A percentile compares a stretch with the other conserved stretches of the same genome.
Conservation (phyloP, 2,113 vertebrate species). For the Eupsittula cactorum region DNA sequence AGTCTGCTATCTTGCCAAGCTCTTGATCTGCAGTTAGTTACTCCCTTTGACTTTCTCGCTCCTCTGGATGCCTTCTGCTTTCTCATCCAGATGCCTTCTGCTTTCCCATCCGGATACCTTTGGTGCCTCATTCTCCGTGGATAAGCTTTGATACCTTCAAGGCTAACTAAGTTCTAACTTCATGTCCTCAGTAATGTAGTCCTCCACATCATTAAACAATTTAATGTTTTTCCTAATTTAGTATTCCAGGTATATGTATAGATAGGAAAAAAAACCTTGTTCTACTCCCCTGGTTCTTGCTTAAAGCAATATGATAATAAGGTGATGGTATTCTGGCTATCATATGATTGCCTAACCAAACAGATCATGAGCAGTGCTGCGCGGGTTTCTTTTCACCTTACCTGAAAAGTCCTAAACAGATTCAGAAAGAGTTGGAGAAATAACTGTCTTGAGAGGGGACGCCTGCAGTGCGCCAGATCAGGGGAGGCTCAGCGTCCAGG, state of each 20-base stretch:
- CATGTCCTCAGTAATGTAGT: too few species aligned
- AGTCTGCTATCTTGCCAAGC: too few species aligned
- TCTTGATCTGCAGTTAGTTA: too few species aligned
- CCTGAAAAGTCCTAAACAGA: neutral
- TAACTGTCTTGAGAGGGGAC: neutral
- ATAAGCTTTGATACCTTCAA: too few species aligned
- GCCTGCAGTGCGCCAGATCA: too few species aligned
- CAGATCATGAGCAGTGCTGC: neutral
- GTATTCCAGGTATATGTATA: neutral
- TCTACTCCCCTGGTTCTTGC: neutral
- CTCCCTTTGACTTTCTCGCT: too few species aligned
- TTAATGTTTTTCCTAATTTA: neutral
- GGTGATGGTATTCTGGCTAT: neutral
- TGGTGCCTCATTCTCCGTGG: too few species aligned
- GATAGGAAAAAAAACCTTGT: neutral
- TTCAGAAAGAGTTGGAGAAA: neutral
- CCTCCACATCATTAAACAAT: neutral
- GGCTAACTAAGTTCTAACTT: too few species aligned
- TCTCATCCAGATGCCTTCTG: too few species aligned
- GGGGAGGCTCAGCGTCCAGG: too few species aligned
- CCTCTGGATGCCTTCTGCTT: too few species aligned
- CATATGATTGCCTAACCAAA: neutral
- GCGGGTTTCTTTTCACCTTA: neutral
- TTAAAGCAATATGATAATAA: neutral
- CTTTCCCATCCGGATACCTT: too few species aligned